These are phyloP conservation scores for Thecocarcelia acutangulata DNA, from an alignment of 2,888 invertebrate genomes.

Conservation along the genomic window DNA sequence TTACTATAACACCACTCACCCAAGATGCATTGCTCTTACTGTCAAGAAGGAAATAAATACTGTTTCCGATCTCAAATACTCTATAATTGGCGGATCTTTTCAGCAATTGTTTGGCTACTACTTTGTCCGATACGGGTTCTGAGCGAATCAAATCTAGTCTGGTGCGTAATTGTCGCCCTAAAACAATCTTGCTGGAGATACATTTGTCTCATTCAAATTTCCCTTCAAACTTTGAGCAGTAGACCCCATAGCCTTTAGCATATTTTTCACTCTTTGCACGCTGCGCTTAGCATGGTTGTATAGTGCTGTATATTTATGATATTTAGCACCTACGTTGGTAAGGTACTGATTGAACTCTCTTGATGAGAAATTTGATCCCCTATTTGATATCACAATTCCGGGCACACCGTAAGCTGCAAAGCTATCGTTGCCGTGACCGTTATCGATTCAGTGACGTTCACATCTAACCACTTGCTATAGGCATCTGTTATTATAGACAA, in stretches of 20 bases:
- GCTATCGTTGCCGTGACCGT: background rate
- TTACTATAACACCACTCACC: background rate
- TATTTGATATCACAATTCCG: background rate
- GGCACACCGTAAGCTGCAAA: conserved; percentile 1
- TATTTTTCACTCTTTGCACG: background rate
- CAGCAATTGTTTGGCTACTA: background rate
- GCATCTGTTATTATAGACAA: too few relatives aligned
- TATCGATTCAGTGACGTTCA: conserved; percentile 18
- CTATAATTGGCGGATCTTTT: too few relatives aligned
- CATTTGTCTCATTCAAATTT: background rate
- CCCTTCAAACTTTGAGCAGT: background rate
- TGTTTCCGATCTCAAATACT: background rate
- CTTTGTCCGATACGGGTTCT: background rate
- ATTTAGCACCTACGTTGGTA: background rate
- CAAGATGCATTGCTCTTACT: background rate
- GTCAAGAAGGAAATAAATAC: background rate
- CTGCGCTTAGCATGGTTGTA: background rate
- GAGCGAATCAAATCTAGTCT: background rate
- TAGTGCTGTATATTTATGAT: background rate
- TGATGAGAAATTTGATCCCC: background rate
- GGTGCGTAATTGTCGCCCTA: background rate
- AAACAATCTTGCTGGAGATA: background rate
- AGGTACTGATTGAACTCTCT: background rate
- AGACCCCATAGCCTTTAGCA: background rate
- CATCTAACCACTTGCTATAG: too few relatives aligned